Conservation (phyloP, 2,113 vertebrate genomes). For the Oryzias melastigma region DNA sequence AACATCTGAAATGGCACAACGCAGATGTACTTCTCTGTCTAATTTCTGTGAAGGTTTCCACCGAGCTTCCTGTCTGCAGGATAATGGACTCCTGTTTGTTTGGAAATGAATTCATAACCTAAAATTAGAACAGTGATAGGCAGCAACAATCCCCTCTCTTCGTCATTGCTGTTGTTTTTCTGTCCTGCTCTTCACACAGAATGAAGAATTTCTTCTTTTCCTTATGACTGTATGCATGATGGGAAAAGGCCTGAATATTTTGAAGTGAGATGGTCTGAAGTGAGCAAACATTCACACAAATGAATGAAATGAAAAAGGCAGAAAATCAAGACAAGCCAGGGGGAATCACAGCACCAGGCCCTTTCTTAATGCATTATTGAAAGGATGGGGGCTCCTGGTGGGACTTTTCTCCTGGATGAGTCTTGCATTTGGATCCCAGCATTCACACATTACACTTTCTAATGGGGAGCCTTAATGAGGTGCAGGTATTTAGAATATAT, state of each 20-base stretch:
- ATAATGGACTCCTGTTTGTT: too few relatives aligned
- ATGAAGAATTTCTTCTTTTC: too few relatives aligned
- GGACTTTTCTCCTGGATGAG: slow-evolving; percentile 21
- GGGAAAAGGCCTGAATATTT: neutral
- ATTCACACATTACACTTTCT: slow-evolving; percentile 13
- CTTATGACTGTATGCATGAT: too few relatives aligned
- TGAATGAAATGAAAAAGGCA: slow-evolving; percentile 4
- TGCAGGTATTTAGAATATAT: slow-evolving; percentile 31
- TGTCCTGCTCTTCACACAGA: too few relatives aligned
- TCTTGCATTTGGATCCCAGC: slow-evolving; percentile 5
- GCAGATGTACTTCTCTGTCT: too few relatives aligned
- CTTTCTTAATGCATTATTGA: slow-evolving; percentile 44
- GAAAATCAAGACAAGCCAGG: slow-evolving; percentile 20
- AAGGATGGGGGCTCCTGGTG: slow-evolving; percentile 10
- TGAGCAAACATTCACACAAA: slow-evolving; percentile 11
- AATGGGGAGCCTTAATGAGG: slow-evolving; percentile 46
- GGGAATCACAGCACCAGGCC: slow-evolving; percentile 23
- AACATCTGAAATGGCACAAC: too few relatives aligned
- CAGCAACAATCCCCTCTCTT: too few relatives aligned
- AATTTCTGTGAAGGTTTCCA: too few relatives aligned
- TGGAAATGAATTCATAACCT: too few relatives aligned
- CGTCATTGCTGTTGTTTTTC: too few relatives aligned
- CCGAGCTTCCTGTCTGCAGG: too few relatives aligned
- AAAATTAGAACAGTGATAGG: too few relatives aligned
- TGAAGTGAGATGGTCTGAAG: neutral